A percentile compares a stretch with the other conserved stretches of the same genome.
Evolutionary conservation across 2,113 vertebrate species (phyloP).

Genomic region (Nibea coibor): DNA sequence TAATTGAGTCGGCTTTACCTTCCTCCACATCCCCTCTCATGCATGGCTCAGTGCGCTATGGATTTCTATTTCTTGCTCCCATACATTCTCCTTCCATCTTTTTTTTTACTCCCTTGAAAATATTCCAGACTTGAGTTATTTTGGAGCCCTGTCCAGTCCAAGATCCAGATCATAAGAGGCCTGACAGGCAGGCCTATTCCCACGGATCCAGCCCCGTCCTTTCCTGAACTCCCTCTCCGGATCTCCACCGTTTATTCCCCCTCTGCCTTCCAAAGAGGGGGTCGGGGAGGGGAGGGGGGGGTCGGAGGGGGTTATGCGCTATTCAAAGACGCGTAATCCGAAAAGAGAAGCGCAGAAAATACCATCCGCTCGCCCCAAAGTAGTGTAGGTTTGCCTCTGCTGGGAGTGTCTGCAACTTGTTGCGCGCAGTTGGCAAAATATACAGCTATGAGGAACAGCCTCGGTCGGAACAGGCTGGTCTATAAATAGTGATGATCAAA

Average conservation of each 20-base stretch:
- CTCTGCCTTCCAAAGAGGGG: constrained; percentile 68
- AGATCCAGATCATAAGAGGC: constrained; percentile 70
- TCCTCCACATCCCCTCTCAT: constrained; percentile 44
- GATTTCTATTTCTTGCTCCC: constrained; percentile 32
- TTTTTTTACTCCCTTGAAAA: constrained; percentile 34
- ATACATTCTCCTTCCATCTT: constrained; percentile 44
- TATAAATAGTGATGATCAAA: constrained; percentile 83
- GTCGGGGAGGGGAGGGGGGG: constrained; percentile 56
- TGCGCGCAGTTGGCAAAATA: constrained; percentile 80
- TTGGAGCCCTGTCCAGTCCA: constrained; percentile 65
- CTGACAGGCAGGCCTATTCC: constrained; percentile 83
- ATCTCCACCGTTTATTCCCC: constrained; percentile 74
- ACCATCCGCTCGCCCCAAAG: constrained; percentile 53
- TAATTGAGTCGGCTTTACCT: constrained; percentile 58
- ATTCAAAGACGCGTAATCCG: constrained; percentile 60
- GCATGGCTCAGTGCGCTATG: constrained; percentile 39
- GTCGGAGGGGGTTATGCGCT: constrained; percentile 49
- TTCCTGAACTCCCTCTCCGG: constrained; percentile 86
- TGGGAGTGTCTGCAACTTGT: constrained; percentile 82
- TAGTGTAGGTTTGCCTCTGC: constrained; percentile 55
- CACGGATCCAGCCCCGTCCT: constrained; percentile 85
- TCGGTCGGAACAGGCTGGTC: constrained; percentile 70
- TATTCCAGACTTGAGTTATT: constrained; percentile 50
- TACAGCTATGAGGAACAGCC: constrained; percentile 72
- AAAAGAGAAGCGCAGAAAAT: constrained; percentile 61